phyloP scores from a whole-genome alignment of 2,888 invertebrate species.

The Cartodere bifasciata region DNA sequence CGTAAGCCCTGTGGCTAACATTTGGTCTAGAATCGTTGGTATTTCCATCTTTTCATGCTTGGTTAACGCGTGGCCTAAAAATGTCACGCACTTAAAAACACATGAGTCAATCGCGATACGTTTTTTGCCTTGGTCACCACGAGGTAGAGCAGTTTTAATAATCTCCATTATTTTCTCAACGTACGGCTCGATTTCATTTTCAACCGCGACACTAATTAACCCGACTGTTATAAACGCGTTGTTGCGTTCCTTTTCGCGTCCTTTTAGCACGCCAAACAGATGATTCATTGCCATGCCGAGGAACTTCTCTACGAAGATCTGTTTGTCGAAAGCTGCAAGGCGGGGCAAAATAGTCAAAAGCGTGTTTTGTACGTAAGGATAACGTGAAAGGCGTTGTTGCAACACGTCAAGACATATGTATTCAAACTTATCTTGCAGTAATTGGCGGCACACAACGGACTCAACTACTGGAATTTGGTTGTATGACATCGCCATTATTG shows the following conservation, averaged over 20 bases:
- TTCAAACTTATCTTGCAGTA: slow-evolving; percentile 74
- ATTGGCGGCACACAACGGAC: slow-evolving; percentile 72
- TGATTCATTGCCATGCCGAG: slow-evolving; percentile 64
- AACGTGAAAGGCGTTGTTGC: slow-evolving; percentile 56
- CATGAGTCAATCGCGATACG: slow-evolving; percentile 67
- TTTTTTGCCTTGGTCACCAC: slow-evolving; percentile 67
- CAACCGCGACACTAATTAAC: slow-evolving; percentile 79
- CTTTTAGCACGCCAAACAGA: slow-evolving; percentile 60
- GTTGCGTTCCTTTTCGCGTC: slow-evolving; percentile 74
- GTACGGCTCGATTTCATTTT: slow-evolving; percentile 65
- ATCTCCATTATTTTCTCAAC: slow-evolving; percentile 79
- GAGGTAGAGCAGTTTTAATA: slow-evolving; percentile 39
- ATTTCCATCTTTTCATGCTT: slow-evolving; percentile 66
- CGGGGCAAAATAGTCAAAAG: slow-evolving; percentile 79
- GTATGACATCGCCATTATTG: slow-evolving; percentile 2
- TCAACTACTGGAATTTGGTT: slow-evolving; percentile 55
- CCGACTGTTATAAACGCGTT: slow-evolving; percentile 86
- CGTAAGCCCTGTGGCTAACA: slow-evolving; percentile 86
- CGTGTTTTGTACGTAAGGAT: slow-evolving; percentile 73
- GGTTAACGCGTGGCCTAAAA: slow-evolving; percentile 76
- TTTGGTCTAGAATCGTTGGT: slow-evolving; percentile 73
- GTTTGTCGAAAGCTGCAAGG: slow-evolving; percentile 83
- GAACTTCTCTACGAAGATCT: slow-evolving; percentile 64
- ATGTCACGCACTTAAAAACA: slow-evolving; percentile 86
- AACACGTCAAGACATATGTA: slow-evolving; percentile 68